Evolutionary conservation across 2,888 invertebrate species (phyloP), one percentile per base, ranked within the genome.

Genomic region (Agriopis aurantiaria): DNA sequence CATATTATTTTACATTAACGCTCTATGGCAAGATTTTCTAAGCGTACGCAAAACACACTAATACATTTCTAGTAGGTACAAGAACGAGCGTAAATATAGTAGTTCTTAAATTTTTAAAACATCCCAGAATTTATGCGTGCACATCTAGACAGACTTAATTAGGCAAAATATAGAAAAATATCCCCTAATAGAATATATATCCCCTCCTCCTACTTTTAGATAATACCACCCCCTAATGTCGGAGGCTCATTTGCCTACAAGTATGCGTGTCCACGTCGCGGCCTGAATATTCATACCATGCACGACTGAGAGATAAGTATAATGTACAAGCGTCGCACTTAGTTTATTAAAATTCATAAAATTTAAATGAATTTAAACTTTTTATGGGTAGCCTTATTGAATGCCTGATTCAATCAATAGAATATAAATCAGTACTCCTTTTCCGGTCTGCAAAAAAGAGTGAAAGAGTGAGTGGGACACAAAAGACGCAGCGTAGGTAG

Each of bases 261-360:
- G 65, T 57, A 65, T 69, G 69, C 69, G 62, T 65, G 65, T 56
- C 65, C 69, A 69, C 69, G 65, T 43, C 56, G 14, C 61, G 8
- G 11, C 11, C 40, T 65, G 65, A 69, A 69, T 69, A 69, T 69
- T 69, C 69, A 69, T 65, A 53, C 8, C 63, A 55, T 65, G 65
- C 61, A 57, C 55, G 43, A 12, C 9, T 9, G 53, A 41, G 51
- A 56, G 55, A 63, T 59, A 53, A 63, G 46, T 48, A 23, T 48
- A 48, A 48, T 49, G 46, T 48, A 33, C 33, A 17, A 45, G 49
- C 41, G 12, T 17, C 56, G 45, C 62, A n/a, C 43, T 52, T 62
- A 45, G 45, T 45, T 45, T 46, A 62, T 53, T 53, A 12, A 53
- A 52, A 62, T 62, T 62, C 53, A 62, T 53, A 11, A 0, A 33